Evolutionary conservation across 2,888 invertebrate species (phyloP).

Genomic region (Erebia palarica): DNA sequence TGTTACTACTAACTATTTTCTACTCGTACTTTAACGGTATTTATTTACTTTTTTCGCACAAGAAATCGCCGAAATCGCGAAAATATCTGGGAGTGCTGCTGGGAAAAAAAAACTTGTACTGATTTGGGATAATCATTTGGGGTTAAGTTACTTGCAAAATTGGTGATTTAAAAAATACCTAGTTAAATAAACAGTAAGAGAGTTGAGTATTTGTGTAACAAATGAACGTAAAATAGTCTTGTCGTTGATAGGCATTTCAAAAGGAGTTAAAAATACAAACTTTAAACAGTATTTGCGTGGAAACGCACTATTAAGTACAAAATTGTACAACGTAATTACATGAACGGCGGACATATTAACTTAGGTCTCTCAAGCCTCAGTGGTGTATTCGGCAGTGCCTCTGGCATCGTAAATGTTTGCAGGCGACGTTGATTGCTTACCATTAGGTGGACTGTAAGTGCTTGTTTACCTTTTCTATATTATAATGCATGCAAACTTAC

Average conservation of each 20-base stretch:
- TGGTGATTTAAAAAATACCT: neutral
- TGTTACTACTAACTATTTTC: too few relatives aligned
- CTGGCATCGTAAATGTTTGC: conserved; percentile 4
- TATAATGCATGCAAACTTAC: neutral
- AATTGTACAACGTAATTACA: conserved; percentile 4
- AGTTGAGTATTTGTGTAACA: neutral
- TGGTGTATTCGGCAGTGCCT: conserved; percentile 2
- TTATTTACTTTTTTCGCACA: too few relatives aligned
- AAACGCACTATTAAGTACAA: neutral
- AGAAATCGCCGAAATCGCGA: too few relatives aligned
- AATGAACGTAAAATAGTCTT: neutral
- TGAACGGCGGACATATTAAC: neutral
- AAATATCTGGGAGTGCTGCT: too few relatives aligned
- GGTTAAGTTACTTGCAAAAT: too few relatives aligned
- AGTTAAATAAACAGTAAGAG: neutral
- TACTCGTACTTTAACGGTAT: too few relatives aligned
- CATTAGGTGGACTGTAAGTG: conserved; percentile 5
- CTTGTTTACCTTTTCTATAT: conserved; percentile 8
- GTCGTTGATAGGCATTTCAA: neutral
- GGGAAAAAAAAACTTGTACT: too few relatives aligned
- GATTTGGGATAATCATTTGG: too few relatives aligned
- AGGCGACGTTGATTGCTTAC: conserved; percentile 9
- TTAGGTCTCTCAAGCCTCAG: neutral
- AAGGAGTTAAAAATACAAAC: neutral
- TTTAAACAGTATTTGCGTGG: neutral